Conservation (phyloP, 1,140 invertebrate species). For the Myzus persicae region DNA sequence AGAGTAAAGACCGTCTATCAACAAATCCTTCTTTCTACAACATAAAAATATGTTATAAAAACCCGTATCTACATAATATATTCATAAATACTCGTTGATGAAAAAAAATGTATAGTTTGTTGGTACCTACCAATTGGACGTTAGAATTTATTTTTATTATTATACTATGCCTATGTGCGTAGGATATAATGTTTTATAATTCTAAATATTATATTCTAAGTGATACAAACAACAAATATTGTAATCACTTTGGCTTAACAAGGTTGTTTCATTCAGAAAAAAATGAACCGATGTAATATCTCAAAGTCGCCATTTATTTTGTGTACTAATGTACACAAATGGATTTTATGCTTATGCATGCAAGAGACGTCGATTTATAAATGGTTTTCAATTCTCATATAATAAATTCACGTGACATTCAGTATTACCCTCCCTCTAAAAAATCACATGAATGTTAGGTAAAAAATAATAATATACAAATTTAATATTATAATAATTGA, state of each 20-base stretch:
- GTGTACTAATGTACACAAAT: neutral
- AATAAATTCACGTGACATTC: neutral
- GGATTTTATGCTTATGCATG: neutral
- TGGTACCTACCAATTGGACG: neutral
- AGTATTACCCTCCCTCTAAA: neutral
- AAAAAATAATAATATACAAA: neutral
- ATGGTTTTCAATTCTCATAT: neutral
- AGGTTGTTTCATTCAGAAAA: neutral
- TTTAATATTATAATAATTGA: neutral
- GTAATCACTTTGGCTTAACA: neutral
- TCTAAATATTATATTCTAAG: neutral
- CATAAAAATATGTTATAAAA: neutral
- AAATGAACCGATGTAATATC: slow-evolving; percentile 5
- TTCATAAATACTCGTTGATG: neutral
- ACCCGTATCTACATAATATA: neutral
- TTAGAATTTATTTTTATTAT: neutral
- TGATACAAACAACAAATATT: neutral
- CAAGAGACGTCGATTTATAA: neutral
- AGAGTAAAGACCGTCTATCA: neutral
- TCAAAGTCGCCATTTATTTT: neutral
- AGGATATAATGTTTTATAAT: neutral
- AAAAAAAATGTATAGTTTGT: neutral
- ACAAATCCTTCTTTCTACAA: neutral
- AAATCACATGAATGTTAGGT: neutral
- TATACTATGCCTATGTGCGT: neutral